Evolutionary conservation across 2,888 invertebrate genomes (phyloP), one percentile per base, ranked within the genome.

Genomic region (Leptopilina myrica): DNA sequence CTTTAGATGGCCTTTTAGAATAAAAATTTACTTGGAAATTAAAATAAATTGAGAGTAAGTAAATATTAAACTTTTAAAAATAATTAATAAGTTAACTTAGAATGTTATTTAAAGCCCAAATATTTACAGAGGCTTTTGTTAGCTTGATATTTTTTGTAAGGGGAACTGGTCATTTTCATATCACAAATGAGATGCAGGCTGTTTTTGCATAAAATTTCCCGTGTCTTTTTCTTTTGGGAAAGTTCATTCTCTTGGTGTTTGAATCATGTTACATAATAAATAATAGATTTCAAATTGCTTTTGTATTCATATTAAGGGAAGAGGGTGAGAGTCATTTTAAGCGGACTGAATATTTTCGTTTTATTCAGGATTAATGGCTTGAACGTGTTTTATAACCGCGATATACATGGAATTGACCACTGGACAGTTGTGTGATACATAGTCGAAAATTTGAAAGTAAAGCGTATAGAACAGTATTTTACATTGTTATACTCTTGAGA

Each of bases 351-450:
- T 90, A 90, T 90, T 90, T 90, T 89, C 88, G 85, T 89, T 89
- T 89, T 88, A 90, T 90, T 91, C 89, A 90, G 91, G 89, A 91
- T 91, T 91, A 91, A 91, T 91, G 91, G 91, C 90, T 91, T 83
- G 91, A 88, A 91, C 90, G 90, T 90, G 91, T 91, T 91, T 91
- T 91, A 91, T 91, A 91, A 85, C 82, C 81, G 81, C 75, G 73
- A 66, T 64, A 53, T 77, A 78, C 77, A 79, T 82, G 84, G 84
- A 88, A 89, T 89, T 91, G 91, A 91, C 91, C 91, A 87, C 88
- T 88, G 89, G 87, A 88, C 88, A 85, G 78, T 80, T 78, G 78
- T 81, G 85, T 90, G 90, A 90, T 90, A 88, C 88, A 91, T 88
- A 83, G 88, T 86, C 89, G 89, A 89, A 89, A 89, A 88, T 90